A percentile compares a stretch with the other conserved stretches of the same genome.
These are phyloP conservation scores for Achroia grisella DNA, from an alignment of 1,140 invertebrate genomes.

Conservation along the genomic window DNA sequence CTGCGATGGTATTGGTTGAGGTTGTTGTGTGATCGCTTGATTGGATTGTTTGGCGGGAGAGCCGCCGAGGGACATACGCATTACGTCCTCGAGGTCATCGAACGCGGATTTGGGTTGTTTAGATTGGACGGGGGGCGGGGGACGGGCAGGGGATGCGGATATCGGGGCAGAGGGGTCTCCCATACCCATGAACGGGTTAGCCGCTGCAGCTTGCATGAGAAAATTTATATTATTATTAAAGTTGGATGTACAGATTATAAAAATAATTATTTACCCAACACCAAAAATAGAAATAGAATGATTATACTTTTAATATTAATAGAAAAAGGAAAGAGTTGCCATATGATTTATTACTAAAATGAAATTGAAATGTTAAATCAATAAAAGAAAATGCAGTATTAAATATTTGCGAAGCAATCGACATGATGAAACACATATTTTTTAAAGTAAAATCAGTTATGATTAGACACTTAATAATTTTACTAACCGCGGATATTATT, in stretches of 20 bases:
- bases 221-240: conserved; percentile 21
- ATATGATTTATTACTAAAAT: conserved; percentile 4
- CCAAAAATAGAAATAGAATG: not conserved
- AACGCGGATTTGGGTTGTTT: conserved; percentile 77
- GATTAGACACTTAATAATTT: too few species aligned
- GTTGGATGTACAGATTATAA: conserved; percentile 1
- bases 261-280: conserved; percentile 7
- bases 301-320: conserved; percentile 6
- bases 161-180: conserved; percentile 72
- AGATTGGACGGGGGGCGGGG: conserved; percentile 49
- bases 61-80: conserved; percentile 79
- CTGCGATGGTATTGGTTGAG: conserved; percentile 52
- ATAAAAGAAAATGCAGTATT: too few species aligned
- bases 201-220: conserved; percentile 80
- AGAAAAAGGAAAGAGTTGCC: conserved; percentile 4
- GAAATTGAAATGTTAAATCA: conserved; percentile 1
- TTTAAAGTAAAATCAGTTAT: too few species aligned
- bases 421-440: too few species aligned
- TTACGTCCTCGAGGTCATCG: conserved; percentile 82
- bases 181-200: conserved; percentile 72
- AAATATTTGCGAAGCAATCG: too few species aligned
- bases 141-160: conserved; percentile 68
- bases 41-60: conserved; percentile 75
- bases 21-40: conserved; percentile 61
- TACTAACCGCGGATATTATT: too few species aligned